Evolutionary conservation across 2,113 vertebrate species (phyloP).

Genomic region (Oryzias curvinotus): DNA sequence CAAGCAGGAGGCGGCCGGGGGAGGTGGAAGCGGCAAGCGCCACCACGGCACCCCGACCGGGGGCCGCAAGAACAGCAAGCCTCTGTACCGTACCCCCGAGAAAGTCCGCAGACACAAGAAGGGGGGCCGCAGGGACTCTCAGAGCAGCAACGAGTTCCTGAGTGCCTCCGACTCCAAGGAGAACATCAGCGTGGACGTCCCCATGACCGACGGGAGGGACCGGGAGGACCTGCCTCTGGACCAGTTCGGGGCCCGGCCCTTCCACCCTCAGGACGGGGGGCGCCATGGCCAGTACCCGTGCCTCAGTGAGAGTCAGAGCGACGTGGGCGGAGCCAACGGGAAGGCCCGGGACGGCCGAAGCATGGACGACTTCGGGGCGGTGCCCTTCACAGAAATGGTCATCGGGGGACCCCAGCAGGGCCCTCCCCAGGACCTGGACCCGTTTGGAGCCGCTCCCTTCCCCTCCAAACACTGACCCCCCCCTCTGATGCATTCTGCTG

Average conservation of each 20-base stretch:
- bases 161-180: constrained; percentile 94
- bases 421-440: constrained; percentile 84
- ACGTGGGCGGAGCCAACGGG: constrained; percentile 66
- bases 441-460: constrained; percentile 96
- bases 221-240: constrained; percentile 84
- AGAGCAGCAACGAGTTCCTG: constrained; percentile 95
- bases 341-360: constrained; percentile 80
- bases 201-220: constrained; percentile 82
- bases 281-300: constrained; percentile 82
- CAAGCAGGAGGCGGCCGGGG: constrained; percentile 80
- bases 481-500: constrained; percentile 30
- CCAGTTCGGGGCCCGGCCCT: constrained; percentile 92
- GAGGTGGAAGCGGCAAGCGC: constrained; percentile 85
- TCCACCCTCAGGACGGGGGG: constrained; percentile 82
- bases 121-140: constrained; percentile 89
- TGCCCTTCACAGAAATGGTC: constrained; percentile 91
- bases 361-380: constrained; percentile 93
- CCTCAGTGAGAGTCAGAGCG: constrained; percentile 74
- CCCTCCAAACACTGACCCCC: constrained; percentile 89
- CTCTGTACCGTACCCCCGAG: constrained; percentile 90
- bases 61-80: constrained; percentile 82
- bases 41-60: constrained; percentile 89
- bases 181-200: constrained; percentile 85
- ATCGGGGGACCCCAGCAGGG: constrained; percentile 63
- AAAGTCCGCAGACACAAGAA: constrained; percentile 86